Evolutionary conservation across 2,113 vertebrate species (phyloP).

Genomic region (Prochilodus magdalenae): DNA sequence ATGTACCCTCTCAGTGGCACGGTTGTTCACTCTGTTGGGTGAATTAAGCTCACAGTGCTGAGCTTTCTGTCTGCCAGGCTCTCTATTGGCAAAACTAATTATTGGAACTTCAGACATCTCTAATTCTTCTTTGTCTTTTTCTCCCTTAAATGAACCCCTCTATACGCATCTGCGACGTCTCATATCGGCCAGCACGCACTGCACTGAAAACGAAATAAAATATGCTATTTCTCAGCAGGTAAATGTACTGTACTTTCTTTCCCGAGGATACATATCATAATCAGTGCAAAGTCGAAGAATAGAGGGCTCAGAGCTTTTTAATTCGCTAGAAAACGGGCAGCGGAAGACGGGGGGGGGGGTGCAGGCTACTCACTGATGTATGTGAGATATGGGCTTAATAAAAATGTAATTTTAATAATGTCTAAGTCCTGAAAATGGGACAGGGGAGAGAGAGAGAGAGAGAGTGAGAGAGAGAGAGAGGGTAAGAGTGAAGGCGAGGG

Average conservation of each 20-base stretch:
- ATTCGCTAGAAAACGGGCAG: constrained; percentile 23
- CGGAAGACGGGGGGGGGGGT: neutral
- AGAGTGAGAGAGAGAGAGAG: neutral
- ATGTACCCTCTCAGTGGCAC: constrained; percentile 62
- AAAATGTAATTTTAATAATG: constrained; percentile 52
- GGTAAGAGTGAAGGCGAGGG: neutral
- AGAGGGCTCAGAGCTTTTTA: constrained; percentile 22
- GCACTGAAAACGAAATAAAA: constrained; percentile 23
- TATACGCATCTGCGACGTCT: neutral
- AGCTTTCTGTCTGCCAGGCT: constrained; percentile 61
- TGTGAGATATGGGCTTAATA: constrained; percentile 49
- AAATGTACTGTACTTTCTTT: neutral
- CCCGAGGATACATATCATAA: constrained; percentile 10
- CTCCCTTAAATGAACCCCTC: constrained; percentile 9
- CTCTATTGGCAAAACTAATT: constrained; percentile 56
- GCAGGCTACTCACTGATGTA: constrained; percentile 39
- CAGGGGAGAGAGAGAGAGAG: constrained; percentile 4
- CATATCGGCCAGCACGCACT: neutral
- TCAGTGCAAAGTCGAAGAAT: constrained; percentile 16
- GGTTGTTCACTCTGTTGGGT: constrained; percentile 65
- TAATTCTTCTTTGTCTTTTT: neutral
- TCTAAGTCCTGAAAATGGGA: constrained; percentile 50
- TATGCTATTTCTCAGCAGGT: constrained; percentile 9
- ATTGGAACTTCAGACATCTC: constrained; percentile 29
- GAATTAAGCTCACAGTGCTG: constrained; percentile 66